These are phyloP conservation scores for Scaptomyza flava DNA, from an alignment of 2,888 invertebrate genomes.

Conservation along the genomic window DNA sequence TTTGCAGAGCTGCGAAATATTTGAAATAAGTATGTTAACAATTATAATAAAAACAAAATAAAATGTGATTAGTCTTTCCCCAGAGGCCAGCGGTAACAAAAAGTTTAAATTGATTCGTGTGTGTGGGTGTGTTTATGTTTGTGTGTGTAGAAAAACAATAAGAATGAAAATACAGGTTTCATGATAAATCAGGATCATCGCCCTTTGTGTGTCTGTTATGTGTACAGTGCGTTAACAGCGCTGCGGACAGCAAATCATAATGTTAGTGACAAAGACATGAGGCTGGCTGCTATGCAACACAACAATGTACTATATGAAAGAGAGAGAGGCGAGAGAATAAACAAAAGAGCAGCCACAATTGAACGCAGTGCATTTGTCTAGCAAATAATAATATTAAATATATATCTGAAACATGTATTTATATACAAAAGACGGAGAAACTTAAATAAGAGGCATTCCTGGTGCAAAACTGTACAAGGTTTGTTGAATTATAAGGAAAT, in stretches of 20 bases:
- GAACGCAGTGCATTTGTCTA: slow-evolving; percentile 19
- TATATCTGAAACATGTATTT: slow-evolving; percentile 6
- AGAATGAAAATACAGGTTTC: slow-evolving; percentile 25
- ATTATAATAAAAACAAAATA: slow-evolving; percentile 29
- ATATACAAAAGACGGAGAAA: slow-evolving; percentile 20
- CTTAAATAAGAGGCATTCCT: slow-evolving; percentile 31
- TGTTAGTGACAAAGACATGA: slow-evolving; percentile 65
- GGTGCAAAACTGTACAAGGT: slow-evolving; percentile 35
- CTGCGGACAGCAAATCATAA: slow-evolving; percentile 15
- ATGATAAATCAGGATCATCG: slow-evolving; percentile 17
- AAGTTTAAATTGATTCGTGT: slow-evolving; percentile 22
- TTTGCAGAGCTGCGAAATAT: slow-evolving; percentile 36
- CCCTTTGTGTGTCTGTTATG: slow-evolving; percentile 14
- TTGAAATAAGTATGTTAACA: slow-evolving; percentile 44
- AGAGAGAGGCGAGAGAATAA: slow-evolving; percentile 4
- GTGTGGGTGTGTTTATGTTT: slow-evolving; percentile 25
- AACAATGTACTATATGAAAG: slow-evolving; percentile 3
- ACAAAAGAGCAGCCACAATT: slow-evolving; percentile 15
- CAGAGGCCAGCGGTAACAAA: slow-evolving; percentile 82
- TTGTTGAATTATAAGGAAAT: slow-evolving; percentile 33
- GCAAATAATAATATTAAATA: slow-evolving; percentile 8
- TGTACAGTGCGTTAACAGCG: slow-evolving; percentile 46
- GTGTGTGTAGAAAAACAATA: slow-evolving; percentile 50
- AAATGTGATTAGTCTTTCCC: slow-evolving; percentile 85
- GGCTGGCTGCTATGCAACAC: slow-evolving; percentile 47